Base-by-base conservation (phyloP, 2,888 invertebrate genomes). In the Clusia tigrina region DNA sequence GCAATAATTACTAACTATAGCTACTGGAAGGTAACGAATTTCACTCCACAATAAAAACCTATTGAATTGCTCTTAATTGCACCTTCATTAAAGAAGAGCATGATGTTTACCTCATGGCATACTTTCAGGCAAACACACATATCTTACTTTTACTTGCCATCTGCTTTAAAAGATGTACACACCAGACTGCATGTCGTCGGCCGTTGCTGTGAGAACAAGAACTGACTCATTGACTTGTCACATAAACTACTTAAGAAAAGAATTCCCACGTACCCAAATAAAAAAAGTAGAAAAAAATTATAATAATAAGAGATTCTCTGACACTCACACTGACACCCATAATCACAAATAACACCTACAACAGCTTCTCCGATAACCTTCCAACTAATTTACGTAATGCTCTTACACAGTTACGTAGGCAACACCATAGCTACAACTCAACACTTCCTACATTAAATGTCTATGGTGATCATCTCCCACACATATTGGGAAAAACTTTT, bases 331-430 rank as follows among this genome's bases (percentile, higher is more conserved):
- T 3, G 3, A 15, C 42, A 42, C 12, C 6, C 32, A 6, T 6
- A 6, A 12, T 12, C 12, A 32, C 32, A 32, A 32, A 15, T 42
- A 42, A 42, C 9, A 42, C 32, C 12, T 9, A 32, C 32, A 9
- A 9, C 32, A 32, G 32, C 42, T 6, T 42, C 12, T 42, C 42
- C 42, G n/a, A 42, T 42, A n/a, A 15, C 42, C 42, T 42, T 42
- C 42, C 42, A 42, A 42, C 9, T 42, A 42, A 42, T 42, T 42
- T 42, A n/a, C n/a, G n/a, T 42, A 42, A 42, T 42, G n/a, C n/a
- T 42, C 12, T 9, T 32, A 6, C 32, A 9, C 12, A 6, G 12
- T 9, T 12, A 12, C 32, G 12, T 32, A 32, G 6, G 32, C 6
- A 6, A 32, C 6, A 9, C 12, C 12, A 6, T 12, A 32, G 12